Conservation (phyloP, 2,888 invertebrate species). For the Alloscopus bannaensis region DNA sequence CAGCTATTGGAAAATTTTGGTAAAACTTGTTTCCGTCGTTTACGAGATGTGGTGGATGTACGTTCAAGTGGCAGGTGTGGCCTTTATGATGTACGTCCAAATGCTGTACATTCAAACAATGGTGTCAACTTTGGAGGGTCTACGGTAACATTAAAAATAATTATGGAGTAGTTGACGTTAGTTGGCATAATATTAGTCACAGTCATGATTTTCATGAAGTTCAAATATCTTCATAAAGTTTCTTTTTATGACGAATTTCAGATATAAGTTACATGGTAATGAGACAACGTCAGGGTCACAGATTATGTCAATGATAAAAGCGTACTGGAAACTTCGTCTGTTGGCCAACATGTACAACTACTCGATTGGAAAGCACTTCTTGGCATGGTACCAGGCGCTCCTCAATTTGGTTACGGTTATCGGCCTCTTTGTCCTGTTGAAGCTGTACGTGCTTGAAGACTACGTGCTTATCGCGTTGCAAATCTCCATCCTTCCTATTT, state of each 20-base stretch:
- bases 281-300: no score
- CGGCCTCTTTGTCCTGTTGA: background rate
- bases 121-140: background rate
- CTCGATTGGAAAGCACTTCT: background rate
- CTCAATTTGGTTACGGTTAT: background rate
- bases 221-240: no score
- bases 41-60: background rate
- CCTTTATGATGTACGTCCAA: background rate
- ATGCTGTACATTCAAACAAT: slow-evolving; percentile 7
- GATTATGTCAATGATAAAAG: background rate
- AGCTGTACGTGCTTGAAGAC: background rate
- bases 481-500: background rate
- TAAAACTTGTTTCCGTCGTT: background rate
- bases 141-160: background rate
- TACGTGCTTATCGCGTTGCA: background rate
- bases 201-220: no score
- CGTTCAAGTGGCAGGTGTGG: background rate
- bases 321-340: background rate
- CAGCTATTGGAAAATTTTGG: background rate
- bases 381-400: background rate
- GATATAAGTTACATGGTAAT: no score
- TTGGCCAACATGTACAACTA: background rate
- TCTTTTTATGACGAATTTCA: no score
- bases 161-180: no score
- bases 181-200: no score